Conservation (phyloP, 2,888 invertebrate species). For the Drosophila glabriapex region DNA sequence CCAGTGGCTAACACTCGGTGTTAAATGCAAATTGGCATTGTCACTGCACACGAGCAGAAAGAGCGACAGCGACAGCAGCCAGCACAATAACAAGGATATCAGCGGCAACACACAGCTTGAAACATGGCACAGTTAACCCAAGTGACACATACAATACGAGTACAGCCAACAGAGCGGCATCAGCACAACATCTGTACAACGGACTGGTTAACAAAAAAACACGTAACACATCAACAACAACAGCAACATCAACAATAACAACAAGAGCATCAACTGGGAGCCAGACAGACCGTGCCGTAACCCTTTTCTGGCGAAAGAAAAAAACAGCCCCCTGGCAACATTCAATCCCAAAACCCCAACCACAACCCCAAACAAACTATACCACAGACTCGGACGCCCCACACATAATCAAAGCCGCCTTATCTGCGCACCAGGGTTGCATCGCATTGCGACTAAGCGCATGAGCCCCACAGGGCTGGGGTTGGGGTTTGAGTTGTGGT, state of each 20-base stretch:
- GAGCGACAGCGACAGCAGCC: constrained; percentile 19
- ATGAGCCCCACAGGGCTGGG: constrained; percentile 25
- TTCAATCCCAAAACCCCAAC: neutral
- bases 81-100: constrained; percentile 59
- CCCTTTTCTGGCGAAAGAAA: constrained; percentile 27
- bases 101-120: constrained; percentile 54
- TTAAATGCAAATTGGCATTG: constrained; percentile 84
- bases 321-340: constrained; percentile 16
- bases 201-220: constrained; percentile 22
- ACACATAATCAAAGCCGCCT: constrained; percentile 41
- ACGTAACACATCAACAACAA: constrained; percentile 17
- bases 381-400: constrained; percentile 26
- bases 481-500: constrained; percentile 34
- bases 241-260: constrained; percentile 29
- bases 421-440: constrained; percentile 47
- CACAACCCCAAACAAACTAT: constrained; percentile 20
- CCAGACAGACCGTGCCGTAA: constrained; percentile 26
- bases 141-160: constrained; percentile 42
- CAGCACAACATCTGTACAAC: constrained; percentile 48
- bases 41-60: constrained; percentile 55
- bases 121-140: constrained; percentile 51
- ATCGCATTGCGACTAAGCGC: constrained; percentile 37
- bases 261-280: constrained; percentile 8
- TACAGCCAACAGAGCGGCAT: constrained; percentile 24
- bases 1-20: constrained; percentile 85